Conservation (phyloP, 2,888 invertebrate species). For the Drosophila birchii region DNA sequence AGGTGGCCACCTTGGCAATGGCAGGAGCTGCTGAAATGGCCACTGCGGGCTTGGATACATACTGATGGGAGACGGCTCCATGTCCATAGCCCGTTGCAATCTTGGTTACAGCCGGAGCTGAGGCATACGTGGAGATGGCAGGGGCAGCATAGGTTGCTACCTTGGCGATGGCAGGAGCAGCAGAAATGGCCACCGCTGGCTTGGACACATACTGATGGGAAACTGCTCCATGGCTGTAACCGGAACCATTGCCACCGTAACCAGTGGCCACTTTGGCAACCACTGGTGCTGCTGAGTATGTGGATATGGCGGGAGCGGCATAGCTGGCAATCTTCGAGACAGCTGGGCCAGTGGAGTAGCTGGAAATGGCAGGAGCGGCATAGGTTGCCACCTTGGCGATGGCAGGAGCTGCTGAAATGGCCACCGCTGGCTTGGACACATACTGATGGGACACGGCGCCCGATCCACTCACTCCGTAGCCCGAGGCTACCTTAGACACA, state of each 20-base stretch:
- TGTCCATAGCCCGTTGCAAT: constrained; percentile 64
- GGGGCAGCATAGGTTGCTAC: constrained; percentile 59
- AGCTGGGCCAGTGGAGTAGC: not conserved
- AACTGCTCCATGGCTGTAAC: constrained; percentile 46
- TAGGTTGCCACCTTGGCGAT: constrained; percentile 50
- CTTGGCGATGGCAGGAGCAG: constrained; percentile 55
- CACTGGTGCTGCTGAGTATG: constrained; percentile 37
- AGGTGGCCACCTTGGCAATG: constrained; percentile 47
- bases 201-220: constrained; percentile 73
- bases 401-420: constrained; percentile 56
- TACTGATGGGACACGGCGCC: constrained; percentile 59
- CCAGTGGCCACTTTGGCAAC: constrained; percentile 43
- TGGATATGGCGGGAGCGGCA: constrained; percentile 43
- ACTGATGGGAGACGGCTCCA: constrained; percentile 54
- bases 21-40: constrained; percentile 60
- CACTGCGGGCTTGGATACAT: constrained; percentile 64
- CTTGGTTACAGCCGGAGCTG: constrained; percentile 62
- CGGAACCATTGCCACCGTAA: constrained; percentile 32
- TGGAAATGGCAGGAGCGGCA: constrained; percentile 44
- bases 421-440: constrained; percentile 63
- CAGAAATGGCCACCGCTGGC: constrained; percentile 49
- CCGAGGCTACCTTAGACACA: constrained; percentile 67
- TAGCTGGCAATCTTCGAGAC: constrained; percentile 27
- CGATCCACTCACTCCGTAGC: constrained; percentile 39
- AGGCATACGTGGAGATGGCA: constrained; percentile 45